Evolutionary conservation across 2,888 invertebrate genomes (phyloP).

Genomic region (Icerya purchasi): DNA sequence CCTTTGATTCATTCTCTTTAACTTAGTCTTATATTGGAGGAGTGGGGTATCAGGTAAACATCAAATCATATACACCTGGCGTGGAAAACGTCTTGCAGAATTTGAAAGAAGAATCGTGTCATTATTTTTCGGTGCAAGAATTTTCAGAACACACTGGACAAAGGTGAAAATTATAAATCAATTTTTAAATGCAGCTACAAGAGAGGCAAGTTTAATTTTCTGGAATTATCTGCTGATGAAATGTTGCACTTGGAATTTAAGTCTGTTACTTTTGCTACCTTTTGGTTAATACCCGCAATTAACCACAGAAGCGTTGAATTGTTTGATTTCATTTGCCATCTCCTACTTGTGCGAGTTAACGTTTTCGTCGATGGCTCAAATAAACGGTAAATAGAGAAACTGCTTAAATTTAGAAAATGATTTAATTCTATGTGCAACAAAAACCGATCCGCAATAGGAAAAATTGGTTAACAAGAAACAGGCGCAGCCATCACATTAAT

Average conservation of each 20-base stretch:
- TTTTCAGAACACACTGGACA: background rate
- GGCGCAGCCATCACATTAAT: background rate
- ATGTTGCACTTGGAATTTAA: conserved; percentile 19
- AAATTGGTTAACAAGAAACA: background rate
- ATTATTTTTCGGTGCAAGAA: conserved; percentile 3
- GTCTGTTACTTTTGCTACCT: conserved; percentile 18
- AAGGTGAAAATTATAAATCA: background rate
- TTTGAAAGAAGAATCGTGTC: conserved; percentile 3
- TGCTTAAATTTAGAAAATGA: background rate
- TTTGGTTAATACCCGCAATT: conserved; percentile 5
- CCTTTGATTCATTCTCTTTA: background rate
- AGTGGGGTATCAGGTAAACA: background rate
- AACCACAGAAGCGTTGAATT: background rate
- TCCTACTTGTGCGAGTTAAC: too few species aligned
- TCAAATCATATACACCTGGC: too few species aligned
- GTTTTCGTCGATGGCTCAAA: too few species aligned
- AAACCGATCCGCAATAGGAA: too few species aligned
- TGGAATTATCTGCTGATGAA: conserved; percentile 17
- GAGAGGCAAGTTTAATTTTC: background rate
- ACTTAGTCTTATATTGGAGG: background rate
- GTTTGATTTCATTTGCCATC: background rate
- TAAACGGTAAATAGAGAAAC: background rate
- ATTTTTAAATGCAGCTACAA: background rate
- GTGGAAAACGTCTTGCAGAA: too few species aligned
- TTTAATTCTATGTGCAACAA: background rate